Evolutionary conservation across 2,888 invertebrate genomes (phyloP).

Genomic region (Pantelozetes paolii): DNA sequence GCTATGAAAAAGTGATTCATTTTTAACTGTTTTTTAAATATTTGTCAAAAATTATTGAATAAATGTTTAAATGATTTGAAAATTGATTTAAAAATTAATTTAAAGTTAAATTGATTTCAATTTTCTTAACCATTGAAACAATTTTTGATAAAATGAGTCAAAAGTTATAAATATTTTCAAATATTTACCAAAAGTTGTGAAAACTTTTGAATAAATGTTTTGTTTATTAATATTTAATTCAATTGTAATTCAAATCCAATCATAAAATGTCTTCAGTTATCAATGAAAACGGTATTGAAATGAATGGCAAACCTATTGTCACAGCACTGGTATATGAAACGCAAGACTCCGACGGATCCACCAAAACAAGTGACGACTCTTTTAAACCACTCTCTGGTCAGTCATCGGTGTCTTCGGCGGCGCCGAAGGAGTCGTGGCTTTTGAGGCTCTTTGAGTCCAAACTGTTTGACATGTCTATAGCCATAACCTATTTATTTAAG

Average conservation of each 20-base stretch:
- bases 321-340: background rate
- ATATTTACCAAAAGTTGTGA: background rate
- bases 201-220: background rate
- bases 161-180: no score
- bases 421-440: conserved; percentile 57
- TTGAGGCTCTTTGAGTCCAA: conserved; percentile 93
- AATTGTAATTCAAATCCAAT: background rate
- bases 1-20: background rate
- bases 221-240: background rate
- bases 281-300: background rate
- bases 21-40: background rate
- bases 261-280: conserved; percentile 11
- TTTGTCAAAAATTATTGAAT: no score
- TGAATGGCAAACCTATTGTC: background rate
- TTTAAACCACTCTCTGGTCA: conserved; percentile 4
- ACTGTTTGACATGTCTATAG: conserved; percentile 96
- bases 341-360: background rate
- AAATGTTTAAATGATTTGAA: background rate
- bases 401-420: conserved; percentile 43
- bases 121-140: no score
- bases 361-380: background rate
- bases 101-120: background rate
- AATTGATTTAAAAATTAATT: background rate
- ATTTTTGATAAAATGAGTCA: no score
- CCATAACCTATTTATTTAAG: conserved; percentile 94